phyloP scores from a whole-genome alignment of 2,888 invertebrate species.

The Limnephilus rhombicus region DNA sequence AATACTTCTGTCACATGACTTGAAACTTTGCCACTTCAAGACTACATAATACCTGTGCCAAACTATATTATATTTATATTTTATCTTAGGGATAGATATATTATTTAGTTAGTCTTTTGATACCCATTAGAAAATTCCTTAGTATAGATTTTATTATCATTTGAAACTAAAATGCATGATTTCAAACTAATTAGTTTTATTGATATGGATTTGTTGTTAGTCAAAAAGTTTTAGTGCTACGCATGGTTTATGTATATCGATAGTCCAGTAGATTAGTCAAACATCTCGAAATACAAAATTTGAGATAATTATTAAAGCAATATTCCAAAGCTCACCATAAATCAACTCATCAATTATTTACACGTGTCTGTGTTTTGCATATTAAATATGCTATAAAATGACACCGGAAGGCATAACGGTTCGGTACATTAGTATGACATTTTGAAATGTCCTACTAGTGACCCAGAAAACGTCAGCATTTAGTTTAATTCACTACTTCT shows the following conservation, averaged over 20 bases:
- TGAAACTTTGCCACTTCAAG: neutral
- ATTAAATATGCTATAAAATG: too few relatives aligned
- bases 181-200: neutral
- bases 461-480: too few relatives aligned
- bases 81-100: neutral
- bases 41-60: constrained; percentile 13
- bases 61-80: constrained; percentile 17
- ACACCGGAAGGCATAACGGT: too few relatives aligned
- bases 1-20: neutral
- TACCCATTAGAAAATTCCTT: neutral
- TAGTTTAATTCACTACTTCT: too few relatives aligned
- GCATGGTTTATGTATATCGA: neutral
- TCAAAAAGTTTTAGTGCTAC: neutral
- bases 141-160: neutral
- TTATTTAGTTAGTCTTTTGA: constrained; percentile 22
- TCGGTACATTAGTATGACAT: too few relatives aligned
- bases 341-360: too few relatives aligned
- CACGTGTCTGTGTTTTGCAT: too few relatives aligned
- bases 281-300: too few relatives aligned
- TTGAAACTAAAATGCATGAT: neutral
- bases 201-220: neutral
- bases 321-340: too few relatives aligned
- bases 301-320: too few relatives aligned
- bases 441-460: too few relatives aligned
- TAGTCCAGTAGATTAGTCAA: too few relatives aligned